Evolutionary conservation across 1,140 invertebrate genomes (phyloP), one percentile per base, ranked within the genome.

Genomic region (Lepidurus arcticus): DNA sequence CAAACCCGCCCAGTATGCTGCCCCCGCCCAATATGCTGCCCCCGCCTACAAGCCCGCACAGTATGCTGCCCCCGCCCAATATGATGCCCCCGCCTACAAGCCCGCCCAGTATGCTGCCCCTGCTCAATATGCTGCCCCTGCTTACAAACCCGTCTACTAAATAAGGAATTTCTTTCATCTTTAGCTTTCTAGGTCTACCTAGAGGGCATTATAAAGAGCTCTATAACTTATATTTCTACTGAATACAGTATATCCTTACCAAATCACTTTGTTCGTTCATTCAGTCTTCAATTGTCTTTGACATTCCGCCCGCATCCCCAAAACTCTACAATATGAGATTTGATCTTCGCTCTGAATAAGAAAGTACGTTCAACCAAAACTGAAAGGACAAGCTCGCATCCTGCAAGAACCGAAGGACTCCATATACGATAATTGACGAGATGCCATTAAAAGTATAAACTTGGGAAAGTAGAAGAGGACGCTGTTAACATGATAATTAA

Each of bases 1-100:
- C 24, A 24, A 24, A 1, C 77, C 26, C 16, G 79, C 81, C 75
- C 47, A 80, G 9, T 76, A 79, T 74, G 26, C 73, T 47, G 74
- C 78, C 43, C 77, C 77, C 75, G 47, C 77, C 10, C 79, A 73
- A 7, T 80, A 80, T 75, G 44, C 73, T 42, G 74, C 75, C 42
- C 24, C 24, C 24, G 24, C 24, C 24, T 24, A 24, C 24, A 24
- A 24, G 24, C 78, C 77, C 34, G 73, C 80, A 6, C 79, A 73
- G 16, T 80, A 80, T 75, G 44, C 73, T 42, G 74, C 75, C 42
- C 81, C 78, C 34, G 75, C 74, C 16, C 75, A 78, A 34, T 34
- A 34, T 44, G 8, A 24, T 34, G n/a, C 11, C 43, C 74, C 74
- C 34, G 74, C 44, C 53, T 45, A 45, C 42, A 65, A 78, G 9